Evolutionary conservation across 1,140 invertebrate genomes (phyloP), one percentile per base, ranked within the genome.

Genomic region (Drosophila carrolli): DNA sequence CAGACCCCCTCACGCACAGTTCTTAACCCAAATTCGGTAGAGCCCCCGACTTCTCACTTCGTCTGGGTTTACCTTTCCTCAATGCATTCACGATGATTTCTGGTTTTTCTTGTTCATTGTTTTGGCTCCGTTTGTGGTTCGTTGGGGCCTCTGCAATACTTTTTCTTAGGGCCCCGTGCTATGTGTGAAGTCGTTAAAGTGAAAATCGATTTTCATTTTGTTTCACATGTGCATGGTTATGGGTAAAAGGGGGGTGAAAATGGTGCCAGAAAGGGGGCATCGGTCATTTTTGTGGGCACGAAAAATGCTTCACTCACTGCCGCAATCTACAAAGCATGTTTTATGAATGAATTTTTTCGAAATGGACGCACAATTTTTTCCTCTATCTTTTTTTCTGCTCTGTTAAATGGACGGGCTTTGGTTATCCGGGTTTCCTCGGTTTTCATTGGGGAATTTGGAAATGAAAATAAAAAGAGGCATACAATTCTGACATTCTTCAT

Each of bases 101-200:
- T 79, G 16, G 58, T 38, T 71, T 67, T 61, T 82, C 56, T 59
- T 76, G 46, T 57, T 75, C 71, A 76, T 78, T 83, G 76, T 81
- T 81, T 75, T 71, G 50, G 71, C 71, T 63, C 56, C 43, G 60
- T 60, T 80, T 84, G 83, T 80, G 85, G 76, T 83, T 84, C 72
- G 78, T 40, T 70, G 76, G 78, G 80, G 67, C 72, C 75, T 84
- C 61, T 78, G 62, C 55, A 59, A 78, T 41, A 61, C 63, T 63
- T 83, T 58, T 78, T 75, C 72, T 85, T 72, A 44, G 55, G 23
- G 48, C 23, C 29, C 44, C 46, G 29, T 74, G 54, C 62, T 75
- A 85, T 78, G 82, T 88, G 82, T 85, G 82, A 85, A 85, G 88
- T 88, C 88, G 74, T 81, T 90, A 90, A 90, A 90, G 77, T 90